Base-by-base conservation (phyloP, 2,888 invertebrate species). In the Agonopterix arenella region DNA sequence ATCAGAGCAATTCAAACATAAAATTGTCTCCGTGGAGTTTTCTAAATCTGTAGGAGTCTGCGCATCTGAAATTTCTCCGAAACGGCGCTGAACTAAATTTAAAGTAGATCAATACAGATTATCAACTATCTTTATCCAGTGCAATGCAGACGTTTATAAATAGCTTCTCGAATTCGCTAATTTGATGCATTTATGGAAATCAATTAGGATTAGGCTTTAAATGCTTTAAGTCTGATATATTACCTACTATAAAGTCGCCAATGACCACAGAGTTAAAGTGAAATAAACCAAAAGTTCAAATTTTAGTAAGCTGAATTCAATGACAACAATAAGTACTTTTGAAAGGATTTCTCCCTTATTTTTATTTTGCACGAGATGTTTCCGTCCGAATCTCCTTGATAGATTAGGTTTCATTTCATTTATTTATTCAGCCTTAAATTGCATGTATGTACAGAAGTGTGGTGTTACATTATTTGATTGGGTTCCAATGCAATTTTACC, bases 71-170 rank as follows among this genome's bases (percentile, higher is more conserved):
- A 28, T 28, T 28, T 60, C 56, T 56, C 51, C 50, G 49, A 48
- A 53, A 56, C 45, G 38, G 10, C 11, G 28, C 42, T 44, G 58
- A 60, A 67, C 77, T 80, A 83, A 77, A 83, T 76, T 78, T 84
- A 80, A 73, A 77, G 75, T 73, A 76, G 79, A 85, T 85, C 85
- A 73, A 86, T 84, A 83, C 70, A 42, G 74, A 73, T 74, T 74
- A 69, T 69, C 68, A 28, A 28, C 28, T 28, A 28, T 5, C 70
- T 59, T 59, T 64, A 55, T 68, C 59, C 63, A 67, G 56, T 67
- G 70, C 72, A 73, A 66, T 65, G 59, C 59, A 74, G 28, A 28
- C 28, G 1, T 28, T 28, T 28, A 28, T 28, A 28, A 28, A 28
- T 28, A 28, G 7, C 28, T 28, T 5, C 4, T 28, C 5, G 28